phyloP scores from a whole-genome alignment of 1,140 invertebrate species.

The Trichonephila inaurata region DNA sequence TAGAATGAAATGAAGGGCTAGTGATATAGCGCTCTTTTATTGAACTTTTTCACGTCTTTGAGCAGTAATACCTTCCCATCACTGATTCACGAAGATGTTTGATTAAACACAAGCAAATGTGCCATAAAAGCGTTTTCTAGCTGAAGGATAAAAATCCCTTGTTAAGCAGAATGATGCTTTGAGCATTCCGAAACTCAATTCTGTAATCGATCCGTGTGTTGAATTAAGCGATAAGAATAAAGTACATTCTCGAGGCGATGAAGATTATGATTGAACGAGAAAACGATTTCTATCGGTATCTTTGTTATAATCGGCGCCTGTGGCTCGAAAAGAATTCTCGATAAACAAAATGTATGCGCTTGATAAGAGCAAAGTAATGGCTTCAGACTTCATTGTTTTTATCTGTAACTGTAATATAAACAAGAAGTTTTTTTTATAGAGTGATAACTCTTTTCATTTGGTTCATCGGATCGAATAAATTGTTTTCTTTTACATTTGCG shows the following conservation, averaged over 20 bases:
- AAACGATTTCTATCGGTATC: constrained; percentile 23
- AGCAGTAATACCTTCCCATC: background rate
- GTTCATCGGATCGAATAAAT: background rate
- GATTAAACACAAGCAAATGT: background rate
- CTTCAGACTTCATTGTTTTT: constrained; percentile 22
- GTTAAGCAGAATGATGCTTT: background rate
- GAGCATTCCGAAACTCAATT: background rate
- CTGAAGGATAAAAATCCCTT: background rate
- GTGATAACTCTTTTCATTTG: constrained; percentile 39
- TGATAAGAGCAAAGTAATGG: constrained; percentile 39
- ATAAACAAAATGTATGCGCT: constrained; percentile 47
- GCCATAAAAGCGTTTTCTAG: background rate
- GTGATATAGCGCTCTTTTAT: too few species aligned
- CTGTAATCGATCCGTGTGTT: background rate
- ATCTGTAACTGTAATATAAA: constrained; percentile 19
- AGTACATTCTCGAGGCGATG: background rate
- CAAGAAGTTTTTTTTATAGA: background rate
- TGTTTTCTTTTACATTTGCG: background rate
- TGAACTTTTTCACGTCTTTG: background rate
- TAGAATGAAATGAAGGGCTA: too few species aligned
- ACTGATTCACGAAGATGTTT: background rate
- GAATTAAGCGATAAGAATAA: constrained; percentile 32
- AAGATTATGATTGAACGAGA: constrained; percentile 21
- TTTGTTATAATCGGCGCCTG: constrained; percentile 21
- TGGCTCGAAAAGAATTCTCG: background rate